Conservation (phyloP, 2,888 invertebrate genomes). For the Troglohyphantes excavatus region DNA sequence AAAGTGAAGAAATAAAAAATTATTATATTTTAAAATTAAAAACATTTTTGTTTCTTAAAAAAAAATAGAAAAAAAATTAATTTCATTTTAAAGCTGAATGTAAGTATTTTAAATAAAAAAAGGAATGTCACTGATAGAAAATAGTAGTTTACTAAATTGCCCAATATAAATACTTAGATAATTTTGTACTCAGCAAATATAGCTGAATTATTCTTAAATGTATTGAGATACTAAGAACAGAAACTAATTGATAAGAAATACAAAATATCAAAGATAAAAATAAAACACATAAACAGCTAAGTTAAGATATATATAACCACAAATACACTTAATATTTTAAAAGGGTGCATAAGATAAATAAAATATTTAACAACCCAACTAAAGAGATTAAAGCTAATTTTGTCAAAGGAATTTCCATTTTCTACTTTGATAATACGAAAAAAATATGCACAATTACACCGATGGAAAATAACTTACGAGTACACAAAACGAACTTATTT, state of each 20-base stretch:
- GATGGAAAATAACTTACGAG: conserved; percentile 51
- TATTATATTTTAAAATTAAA: conserved; percentile 9
- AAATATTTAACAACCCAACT: not conserved
- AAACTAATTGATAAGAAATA: not conserved
- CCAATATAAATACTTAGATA: not conserved
- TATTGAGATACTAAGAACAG: not conserved
- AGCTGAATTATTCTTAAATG: not conserved
- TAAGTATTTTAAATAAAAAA: not conserved
- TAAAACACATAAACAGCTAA: not conserved
- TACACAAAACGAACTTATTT: conserved; percentile 33
- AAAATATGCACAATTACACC: not conserved
- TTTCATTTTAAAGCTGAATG: not conserved
- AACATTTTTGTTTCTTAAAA: not conserved
- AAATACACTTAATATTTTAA: conserved; percentile 7
- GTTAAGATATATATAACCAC: conserved; percentile 4
- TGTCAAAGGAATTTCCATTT: not conserved
- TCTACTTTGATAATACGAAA: not conserved
- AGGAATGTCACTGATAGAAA: not conserved
- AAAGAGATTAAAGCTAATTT: not conserved
- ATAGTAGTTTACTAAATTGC: not conserved
- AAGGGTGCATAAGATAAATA: not conserved
- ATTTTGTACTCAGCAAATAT: not conserved
- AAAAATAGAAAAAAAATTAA: conserved; percentile 1
- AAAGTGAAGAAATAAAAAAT: too few relatives aligned
- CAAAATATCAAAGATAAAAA: not conserved